Percentiles rank a stretch among this genome's conserved stretches.
Evolutionary conservation across 2,797 vertebrate species (phyloP).

Genomic region (Malurus leucopterus): DNA sequence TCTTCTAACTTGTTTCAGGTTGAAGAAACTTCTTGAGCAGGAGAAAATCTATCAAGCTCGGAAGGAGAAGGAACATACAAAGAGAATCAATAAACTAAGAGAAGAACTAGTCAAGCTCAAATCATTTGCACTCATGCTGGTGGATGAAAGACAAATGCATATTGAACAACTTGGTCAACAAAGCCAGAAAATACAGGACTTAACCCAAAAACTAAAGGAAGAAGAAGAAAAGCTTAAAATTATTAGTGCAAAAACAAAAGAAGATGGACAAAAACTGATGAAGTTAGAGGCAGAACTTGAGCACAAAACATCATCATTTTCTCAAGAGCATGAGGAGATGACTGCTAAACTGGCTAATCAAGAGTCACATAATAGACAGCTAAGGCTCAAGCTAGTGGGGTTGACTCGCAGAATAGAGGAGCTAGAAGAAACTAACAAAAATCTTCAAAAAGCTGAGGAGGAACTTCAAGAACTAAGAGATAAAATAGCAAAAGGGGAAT

Average conservation of each 20-base stretch:
- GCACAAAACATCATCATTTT: constrained; percentile 76
- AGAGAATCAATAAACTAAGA: constrained; percentile 83
- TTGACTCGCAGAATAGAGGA: constrained; percentile 84
- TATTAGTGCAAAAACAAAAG: constrained; percentile 73
- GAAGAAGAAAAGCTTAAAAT: constrained; percentile 81
- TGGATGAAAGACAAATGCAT: constrained; percentile 93
- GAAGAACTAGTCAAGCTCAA: constrained; percentile 91
- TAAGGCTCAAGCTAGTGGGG: constrained; percentile 82
- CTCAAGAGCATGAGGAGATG: constrained; percentile 89
- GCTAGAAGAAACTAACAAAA: constrained; percentile 85
- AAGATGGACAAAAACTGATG: constrained; percentile 85
- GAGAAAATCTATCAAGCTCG: constrained; percentile 90
- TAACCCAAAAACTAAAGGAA: constrained; percentile 85
- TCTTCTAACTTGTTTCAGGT: constrained; percentile 69
- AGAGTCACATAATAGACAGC: constrained; percentile 86
- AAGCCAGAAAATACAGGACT: constrained; percentile 87
- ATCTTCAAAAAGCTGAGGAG: constrained; percentile 86
- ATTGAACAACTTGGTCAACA: constrained; percentile 90
- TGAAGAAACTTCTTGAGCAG: constrained; percentile 93
- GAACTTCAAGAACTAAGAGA: constrained; percentile 89
- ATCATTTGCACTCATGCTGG: constrained; percentile 94
- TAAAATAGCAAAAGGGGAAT: constrained; percentile 90
- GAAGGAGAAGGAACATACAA: constrained; percentile 89
- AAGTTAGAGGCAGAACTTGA: constrained; percentile 87
- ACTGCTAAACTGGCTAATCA: constrained; percentile 81